Base-by-base conservation (phyloP, 2,797 vertebrate species). In the Eulemur coronatus region DNA sequence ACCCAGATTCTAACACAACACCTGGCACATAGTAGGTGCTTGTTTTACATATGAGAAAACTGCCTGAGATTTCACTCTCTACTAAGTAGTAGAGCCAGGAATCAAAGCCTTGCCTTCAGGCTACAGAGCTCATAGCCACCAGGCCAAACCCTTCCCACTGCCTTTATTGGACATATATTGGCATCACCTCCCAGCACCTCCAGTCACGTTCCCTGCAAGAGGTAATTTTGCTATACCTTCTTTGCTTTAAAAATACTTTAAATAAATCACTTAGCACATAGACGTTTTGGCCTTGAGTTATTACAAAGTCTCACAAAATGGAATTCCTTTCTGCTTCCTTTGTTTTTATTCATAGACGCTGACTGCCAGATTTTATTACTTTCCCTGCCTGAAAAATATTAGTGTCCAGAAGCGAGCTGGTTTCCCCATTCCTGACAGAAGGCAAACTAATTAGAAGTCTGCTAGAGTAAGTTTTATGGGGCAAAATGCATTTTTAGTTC, bases 321-420 rank as follows among this genome's bases (percentile, higher is more conserved):
- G 33, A 97, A 92, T 98, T 97, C 80, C 59, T 97, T 97, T 96
- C 85, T 97, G 43, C 70, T 93, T 92, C 84, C 88, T 95, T 97
- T 87, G 92, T 52, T 94, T 97, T 92, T 65, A 96, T 46, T 97
- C 98, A 67, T 80, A 96, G 96, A 97, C 28, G 67, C 69, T 89
- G 85, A 70, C 69, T 43, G 80, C 85, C 57, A 84, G 61, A 91
- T 94, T 96, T 80, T 95, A 97, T 84, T 87, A 88, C 94, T 69
- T 65, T 93, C 55, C 46, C 14, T 78, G 67, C 48, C 76, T 89
- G 63, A 97, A 98, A 98, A 97, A 6, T 65, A 78, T 81, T 86
- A 93, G 86, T 80, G 65, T 94, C 55, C 78, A 95, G 92, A 95
- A 97, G 24, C 57, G 11, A 59, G 94, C 35, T 79, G 89, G 88